Evolutionary conservation across 2,888 invertebrate genomes (phyloP), one percentile per base, ranked within the genome.

Genomic region (Cerceris rybyensis): DNA sequence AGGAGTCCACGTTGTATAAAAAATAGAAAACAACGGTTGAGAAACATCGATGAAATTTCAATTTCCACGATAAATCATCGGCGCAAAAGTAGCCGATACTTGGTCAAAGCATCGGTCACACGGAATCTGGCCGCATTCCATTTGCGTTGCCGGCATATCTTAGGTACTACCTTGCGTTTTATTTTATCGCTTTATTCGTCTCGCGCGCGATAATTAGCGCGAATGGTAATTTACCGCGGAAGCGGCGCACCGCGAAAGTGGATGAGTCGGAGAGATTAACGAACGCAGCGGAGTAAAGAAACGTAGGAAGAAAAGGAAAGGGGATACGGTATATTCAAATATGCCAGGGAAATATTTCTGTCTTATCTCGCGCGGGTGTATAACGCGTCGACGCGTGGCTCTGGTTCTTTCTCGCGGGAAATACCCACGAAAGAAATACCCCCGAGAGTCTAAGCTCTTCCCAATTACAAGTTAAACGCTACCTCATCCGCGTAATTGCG

Each of bases 261-360:
- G 71, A 78, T 78, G 78, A 77, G 78, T 77, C 59, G 2, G 59
- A 68, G 72, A 78, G 78, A 78, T 78, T 78, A 78, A 78, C 78
- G 78, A 55, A 9, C 28, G 42, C 50, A 7, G 14, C 50, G 54
- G 13, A n/a, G 50, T 57, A 59, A 66, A 28, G 28, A 28, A 28
- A 28, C 28, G 28, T 1, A 2, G 78, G 54, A 71, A 72, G 76
- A 78, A 71, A 72, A 78, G 78, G 9, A 9, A 16, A 17, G 58
- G 13, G 69, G 76, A 69, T 28, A 28, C 28, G 28, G 28, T 78
- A 78, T 73, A 79, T 79, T 78, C 78, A 78, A 78, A 79, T 79
- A 69, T 8, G 42, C 52, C 50, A 54, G 69, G 60, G 46, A 68
- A 70, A 78, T 66, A 78, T 66, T 74, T 69, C 65, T 57, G 52